phyloP scores from a whole-genome alignment of 2,113 vertebrate genomes.

The Tauraco erythrolophus region DNA sequence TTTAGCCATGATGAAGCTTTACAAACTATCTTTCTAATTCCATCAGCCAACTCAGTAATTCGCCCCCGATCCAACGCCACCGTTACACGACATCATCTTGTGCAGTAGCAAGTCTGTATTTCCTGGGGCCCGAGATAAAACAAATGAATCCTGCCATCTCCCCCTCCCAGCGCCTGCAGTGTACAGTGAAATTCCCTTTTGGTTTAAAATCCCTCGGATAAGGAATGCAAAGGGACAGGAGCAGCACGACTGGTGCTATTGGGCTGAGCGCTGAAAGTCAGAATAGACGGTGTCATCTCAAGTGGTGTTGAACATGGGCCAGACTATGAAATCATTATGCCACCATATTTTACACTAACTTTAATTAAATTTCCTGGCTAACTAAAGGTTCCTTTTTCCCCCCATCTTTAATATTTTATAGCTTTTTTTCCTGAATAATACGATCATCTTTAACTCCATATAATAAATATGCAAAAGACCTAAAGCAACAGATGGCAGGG shows the following conservation, averaged over 20 bases:
- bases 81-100: accelerated
- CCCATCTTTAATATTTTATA: not conserved
- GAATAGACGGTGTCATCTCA: not conserved
- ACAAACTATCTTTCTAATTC: not conserved
- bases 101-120: not conserved
- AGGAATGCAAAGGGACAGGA: not conserved
- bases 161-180: not conserved
- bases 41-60: not conserved
- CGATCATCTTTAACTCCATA: not conserved
- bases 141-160: not conserved
- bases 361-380: not conserved
- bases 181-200: not conserved
- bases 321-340: not conserved
- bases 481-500: not conserved
- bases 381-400: not conserved
- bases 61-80: accelerated
- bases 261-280: not conserved
- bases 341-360: not conserved
- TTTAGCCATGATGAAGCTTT: not conserved
- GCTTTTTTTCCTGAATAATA: not conserved
- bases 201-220: not conserved
- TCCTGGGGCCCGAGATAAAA: not conserved
- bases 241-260: not conserved
- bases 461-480: not conserved
- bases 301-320: not conserved